Conservation (phyloP, 2,888 invertebrate genomes). For the Erpobdella octoculata region DNA sequence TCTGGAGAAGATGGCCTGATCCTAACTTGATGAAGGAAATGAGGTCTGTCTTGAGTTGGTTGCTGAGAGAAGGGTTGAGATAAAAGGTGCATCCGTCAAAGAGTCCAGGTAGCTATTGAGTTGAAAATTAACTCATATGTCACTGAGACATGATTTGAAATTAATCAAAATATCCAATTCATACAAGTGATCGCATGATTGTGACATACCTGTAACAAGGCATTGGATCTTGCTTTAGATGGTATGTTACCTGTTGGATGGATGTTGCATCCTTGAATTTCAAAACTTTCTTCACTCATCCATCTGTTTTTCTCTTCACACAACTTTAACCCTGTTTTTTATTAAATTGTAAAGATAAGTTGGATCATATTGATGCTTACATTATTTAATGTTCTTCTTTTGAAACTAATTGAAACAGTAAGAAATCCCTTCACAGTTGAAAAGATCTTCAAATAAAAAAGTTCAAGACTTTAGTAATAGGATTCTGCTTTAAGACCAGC, state of each 20-base stretch:
- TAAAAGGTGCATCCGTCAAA: conserved; percentile 23
- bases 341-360: too few relatives aligned
- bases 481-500: too few relatives aligned
- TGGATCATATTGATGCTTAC: too few relatives aligned
- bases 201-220: background rate
- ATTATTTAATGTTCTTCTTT: too few relatives aligned
- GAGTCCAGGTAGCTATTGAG: background rate
- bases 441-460: background rate
- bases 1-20: background rate
- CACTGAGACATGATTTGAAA: too few relatives aligned
- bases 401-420: too few relatives aligned
- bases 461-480: background rate
- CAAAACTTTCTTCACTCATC: conserved; percentile 11
- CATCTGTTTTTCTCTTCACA: background rate
- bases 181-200: background rate
- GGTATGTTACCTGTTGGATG: background rate
- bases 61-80: background rate
- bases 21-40: background rate
- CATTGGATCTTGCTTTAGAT: background rate
- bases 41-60: background rate
- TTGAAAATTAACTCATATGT: background rate
- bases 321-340: conserved; percentile 10
- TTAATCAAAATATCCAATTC: too few relatives aligned
- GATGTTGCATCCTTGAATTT: background rate
- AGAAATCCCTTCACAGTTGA: too few relatives aligned